Conservation (phyloP, 1,140 invertebrate genomes). For the Diorhabda sublineata region DNA sequence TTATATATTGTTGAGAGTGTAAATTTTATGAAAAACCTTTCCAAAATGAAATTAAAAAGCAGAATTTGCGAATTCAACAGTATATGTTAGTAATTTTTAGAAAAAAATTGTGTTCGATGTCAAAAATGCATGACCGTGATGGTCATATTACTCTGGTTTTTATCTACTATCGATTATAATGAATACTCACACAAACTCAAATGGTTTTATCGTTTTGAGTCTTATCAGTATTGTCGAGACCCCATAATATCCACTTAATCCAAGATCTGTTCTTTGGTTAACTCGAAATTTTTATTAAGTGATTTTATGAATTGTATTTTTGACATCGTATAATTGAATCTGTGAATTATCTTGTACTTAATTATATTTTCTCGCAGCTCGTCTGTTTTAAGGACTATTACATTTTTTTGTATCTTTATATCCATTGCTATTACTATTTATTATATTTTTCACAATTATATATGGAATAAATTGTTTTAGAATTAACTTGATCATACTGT, state of each 20-base stretch:
- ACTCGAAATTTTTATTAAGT: no score
- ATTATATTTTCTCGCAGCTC: background rate
- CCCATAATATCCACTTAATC: no score
- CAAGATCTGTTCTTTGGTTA: no score
- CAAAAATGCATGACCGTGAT: background rate
- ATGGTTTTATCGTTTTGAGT: no score
- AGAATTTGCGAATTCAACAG: background rate
- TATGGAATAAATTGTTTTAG: background rate
- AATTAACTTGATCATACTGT: background rate
- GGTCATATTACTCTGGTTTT: no score
- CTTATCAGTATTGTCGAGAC: no score
- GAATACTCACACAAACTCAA: no score
- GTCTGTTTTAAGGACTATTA: background rate
- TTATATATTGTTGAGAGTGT: slow-evolving; percentile 17
- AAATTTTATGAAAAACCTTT: slow-evolving; percentile 12
- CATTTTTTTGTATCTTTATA: background rate
- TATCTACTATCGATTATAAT: no score
- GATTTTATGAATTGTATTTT: no score
- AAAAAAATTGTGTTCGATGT: background rate
- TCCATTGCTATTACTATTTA: background rate
- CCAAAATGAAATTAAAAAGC: slow-evolving; percentile 1
- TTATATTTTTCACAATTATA: background rate
- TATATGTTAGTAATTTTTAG: background rate
- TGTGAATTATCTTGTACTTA: background rate
- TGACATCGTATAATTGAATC: no score